Evolutionary conservation across 2,113 vertebrate species (phyloP).

Genomic region (Ptilonorhynchus violaceus): DNA sequence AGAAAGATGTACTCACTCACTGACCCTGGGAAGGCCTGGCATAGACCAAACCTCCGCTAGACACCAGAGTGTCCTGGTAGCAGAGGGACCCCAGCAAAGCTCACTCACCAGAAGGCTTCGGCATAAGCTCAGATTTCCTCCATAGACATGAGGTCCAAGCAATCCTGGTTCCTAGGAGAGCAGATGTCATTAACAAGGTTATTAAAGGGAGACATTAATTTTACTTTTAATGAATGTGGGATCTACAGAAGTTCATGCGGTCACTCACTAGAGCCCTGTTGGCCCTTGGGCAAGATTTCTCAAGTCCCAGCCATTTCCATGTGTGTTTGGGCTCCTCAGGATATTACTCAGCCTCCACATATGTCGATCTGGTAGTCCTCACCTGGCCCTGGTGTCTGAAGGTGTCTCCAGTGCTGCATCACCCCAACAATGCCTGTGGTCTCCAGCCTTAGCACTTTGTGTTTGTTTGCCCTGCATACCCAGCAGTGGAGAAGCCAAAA

Average conservation of each 20-base stretch:
- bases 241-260: neutral
- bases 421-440: accelerated
- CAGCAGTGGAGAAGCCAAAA: neutral
- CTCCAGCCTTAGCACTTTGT: neutral
- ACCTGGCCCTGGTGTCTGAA: neutral
- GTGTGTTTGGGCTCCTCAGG: neutral
- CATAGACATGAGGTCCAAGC: neutral
- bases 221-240: constrained; percentile 14
- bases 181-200: neutral
- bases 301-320: neutral
- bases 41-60: neutral
- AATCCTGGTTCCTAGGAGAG: neutral
- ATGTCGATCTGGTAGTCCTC: neutral
- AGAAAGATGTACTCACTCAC: neutral
- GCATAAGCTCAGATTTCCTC: neutral
- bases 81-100: neutral
- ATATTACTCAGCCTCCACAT: neutral
- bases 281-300: constrained; percentile 25
- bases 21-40: neutral
- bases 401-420: neutral
- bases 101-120: neutral
- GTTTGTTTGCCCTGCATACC: neutral
- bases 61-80: neutral
- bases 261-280: accelerated
- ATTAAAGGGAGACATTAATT: constrained; percentile 16